Evolutionary conservation across 2,113 vertebrate genomes (phyloP).

Genomic region (Leuciscus idus): DNA sequence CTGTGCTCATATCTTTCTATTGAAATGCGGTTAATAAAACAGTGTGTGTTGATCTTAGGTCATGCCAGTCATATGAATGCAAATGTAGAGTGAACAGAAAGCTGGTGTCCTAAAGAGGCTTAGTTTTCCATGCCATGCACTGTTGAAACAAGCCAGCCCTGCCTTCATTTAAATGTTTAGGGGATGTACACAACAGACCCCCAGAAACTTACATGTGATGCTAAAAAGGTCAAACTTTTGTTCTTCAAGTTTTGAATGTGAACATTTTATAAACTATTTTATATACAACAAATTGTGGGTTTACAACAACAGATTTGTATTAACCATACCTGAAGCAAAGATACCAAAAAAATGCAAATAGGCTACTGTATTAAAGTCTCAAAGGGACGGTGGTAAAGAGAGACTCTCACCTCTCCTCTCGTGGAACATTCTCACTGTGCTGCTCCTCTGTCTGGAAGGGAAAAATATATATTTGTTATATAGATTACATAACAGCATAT

Average conservation of each 20-base stretch:
- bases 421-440: slow-evolving; percentile 82
- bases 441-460: slow-evolving; percentile 85
- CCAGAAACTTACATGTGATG: not conserved
- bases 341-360: not conserved
- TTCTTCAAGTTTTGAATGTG: not conserved
- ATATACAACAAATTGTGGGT: not conserved
- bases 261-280: not conserved
- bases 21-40: slow-evolving; percentile 5
- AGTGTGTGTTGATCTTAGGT: not conserved
- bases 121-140: not conserved
- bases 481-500: not conserved
- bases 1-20: not conserved
- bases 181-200: not conserved
- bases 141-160: not conserved
- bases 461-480: slow-evolving; percentile 6
- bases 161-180: not conserved
- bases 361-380: not conserved
- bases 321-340: not conserved
- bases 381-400: not conserved
- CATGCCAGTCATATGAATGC: slow-evolving; percentile 13
- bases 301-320: not conserved
- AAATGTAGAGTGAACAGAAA: slow-evolving; percentile 14
- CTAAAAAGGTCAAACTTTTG: not conserved
- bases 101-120: not conserved
- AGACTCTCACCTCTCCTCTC: slow-evolving; percentile 85